These are phyloP conservation scores for Apamea anceps DNA, from an alignment of 2,888 invertebrate species.

Conservation along the genomic window DNA sequence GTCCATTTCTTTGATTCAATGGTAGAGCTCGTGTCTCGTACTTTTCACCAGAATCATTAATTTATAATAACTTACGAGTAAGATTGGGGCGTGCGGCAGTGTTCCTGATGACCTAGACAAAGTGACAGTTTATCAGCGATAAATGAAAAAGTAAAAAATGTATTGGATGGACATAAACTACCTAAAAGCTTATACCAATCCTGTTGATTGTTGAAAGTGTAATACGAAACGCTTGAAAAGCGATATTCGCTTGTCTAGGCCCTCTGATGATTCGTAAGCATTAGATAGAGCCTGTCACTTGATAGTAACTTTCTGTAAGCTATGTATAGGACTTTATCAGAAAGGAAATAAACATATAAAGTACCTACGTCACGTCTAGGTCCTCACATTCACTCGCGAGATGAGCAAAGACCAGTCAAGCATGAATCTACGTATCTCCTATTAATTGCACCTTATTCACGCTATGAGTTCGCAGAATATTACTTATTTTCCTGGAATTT, in stretches of 20 bases:
- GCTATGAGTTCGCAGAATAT: conserved; percentile 12
- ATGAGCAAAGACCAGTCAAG: conserved; percentile 40
- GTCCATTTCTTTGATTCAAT: neutral
- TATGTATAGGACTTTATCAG: neutral
- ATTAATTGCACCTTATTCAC: conserved; percentile 14
- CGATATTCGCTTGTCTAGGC: neutral
- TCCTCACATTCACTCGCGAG: conserved; percentile 8
- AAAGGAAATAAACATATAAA: conserved; percentile 11
- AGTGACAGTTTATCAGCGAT: neutral
- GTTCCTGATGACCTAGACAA: neutral
- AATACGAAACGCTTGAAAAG: neutral
- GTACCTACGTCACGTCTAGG: too few relatives aligned
- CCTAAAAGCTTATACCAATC: neutral
- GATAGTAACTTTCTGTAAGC: neutral
- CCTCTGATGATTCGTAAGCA: neutral
- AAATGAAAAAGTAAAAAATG: neutral
- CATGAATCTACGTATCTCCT: conserved; percentile 35
- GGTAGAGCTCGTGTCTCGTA: neutral
- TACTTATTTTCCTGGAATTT: conserved; percentile 13
- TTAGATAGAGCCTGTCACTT: neutral
- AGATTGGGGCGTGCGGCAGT: too few relatives aligned
- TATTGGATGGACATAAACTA: neutral
- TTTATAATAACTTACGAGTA: too few relatives aligned
- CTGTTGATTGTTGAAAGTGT: neutral
- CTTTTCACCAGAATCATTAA: too few relatives aligned